phyloP scores from a whole-genome alignment of 23 tunicate species.

The Corella eumyota region DNA sequence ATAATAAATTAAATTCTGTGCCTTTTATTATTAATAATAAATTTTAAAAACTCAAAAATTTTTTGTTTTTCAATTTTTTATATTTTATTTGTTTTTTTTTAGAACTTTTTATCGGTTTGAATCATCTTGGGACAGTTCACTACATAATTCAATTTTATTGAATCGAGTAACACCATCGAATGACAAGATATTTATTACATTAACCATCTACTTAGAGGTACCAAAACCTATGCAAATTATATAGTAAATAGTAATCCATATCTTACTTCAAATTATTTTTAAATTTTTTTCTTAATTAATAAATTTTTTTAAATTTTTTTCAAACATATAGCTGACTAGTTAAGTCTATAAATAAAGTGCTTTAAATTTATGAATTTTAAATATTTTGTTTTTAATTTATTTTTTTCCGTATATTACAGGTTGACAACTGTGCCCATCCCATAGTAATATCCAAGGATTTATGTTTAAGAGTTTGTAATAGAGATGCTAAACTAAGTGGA shows the following conservation, averaged over 20 bases:
- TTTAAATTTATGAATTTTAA: neutral
- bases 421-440: constrained; percentile 68
- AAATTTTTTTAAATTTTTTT: neutral
- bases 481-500: constrained; percentile 51
- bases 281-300: neutral
- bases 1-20: no score
- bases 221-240: neutral
- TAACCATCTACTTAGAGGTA: constrained; percentile 66
- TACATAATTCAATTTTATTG: constrained; percentile 56
- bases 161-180: constrained; percentile 72
- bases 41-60: neutral
- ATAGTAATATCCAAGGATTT: constrained; percentile 62
- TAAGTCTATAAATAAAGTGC: neutral
- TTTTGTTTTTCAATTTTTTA: neutral
- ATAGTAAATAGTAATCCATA: neutral
- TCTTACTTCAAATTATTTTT: neutral
- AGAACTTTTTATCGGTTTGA: constrained; percentile 82
- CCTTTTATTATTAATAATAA: no score
- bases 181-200: constrained; percentile 52
- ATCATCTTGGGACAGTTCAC: constrained; percentile 87
- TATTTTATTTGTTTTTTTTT: neutral
- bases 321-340: no score
- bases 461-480: constrained; percentile 45
- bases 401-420: constrained; percentile 4
- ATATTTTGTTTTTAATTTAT: neutral